These are phyloP conservation scores for Rhagoletis pomonella DNA, from an alignment of 1,140 invertebrate species.

Conservation along the genomic window DNA sequence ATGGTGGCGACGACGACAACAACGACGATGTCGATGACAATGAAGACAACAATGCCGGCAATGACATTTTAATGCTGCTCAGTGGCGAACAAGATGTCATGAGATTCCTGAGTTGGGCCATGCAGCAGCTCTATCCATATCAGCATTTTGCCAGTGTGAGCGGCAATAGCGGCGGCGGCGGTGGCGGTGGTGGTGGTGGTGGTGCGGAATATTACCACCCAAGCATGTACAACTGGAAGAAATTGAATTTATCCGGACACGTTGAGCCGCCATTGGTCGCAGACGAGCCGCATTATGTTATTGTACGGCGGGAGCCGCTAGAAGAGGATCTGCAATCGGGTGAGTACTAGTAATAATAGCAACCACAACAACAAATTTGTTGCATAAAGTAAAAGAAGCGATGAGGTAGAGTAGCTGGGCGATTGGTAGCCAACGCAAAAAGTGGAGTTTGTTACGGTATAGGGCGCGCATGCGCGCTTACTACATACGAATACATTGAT, in stretches of 20 bases:
- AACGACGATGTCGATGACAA: constrained; percentile 3
- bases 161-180: constrained; percentile 51
- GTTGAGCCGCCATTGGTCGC: constrained; percentile 69
- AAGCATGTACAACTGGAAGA: constrained; percentile 70
- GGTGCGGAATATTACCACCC: constrained; percentile 66
- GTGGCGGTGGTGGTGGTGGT: too few relatives aligned
- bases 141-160: constrained; percentile 57
- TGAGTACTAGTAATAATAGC: not conserved
- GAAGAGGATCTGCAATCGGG: constrained; percentile 62
- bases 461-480: not conserved
- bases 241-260: constrained; percentile 69
- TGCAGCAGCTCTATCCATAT: constrained; percentile 67
- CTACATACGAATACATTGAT: not conserved
- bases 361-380: not conserved
- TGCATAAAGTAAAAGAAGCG: not conserved
- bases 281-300: constrained; percentile 69
- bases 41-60: constrained; percentile 57
- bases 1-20: not conserved
- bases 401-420: not conserved
- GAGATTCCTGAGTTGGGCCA: constrained; percentile 70
- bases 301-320: constrained; percentile 66
- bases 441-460: not conserved
- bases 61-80: constrained; percentile 68
- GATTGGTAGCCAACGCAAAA: not conserved
- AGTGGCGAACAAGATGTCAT: constrained; percentile 69